Evolutionary conservation across 2,888 invertebrate species (phyloP), one percentile per base, ranked within the genome.

Genomic region (Drosophila austrosaltans): DNA sequence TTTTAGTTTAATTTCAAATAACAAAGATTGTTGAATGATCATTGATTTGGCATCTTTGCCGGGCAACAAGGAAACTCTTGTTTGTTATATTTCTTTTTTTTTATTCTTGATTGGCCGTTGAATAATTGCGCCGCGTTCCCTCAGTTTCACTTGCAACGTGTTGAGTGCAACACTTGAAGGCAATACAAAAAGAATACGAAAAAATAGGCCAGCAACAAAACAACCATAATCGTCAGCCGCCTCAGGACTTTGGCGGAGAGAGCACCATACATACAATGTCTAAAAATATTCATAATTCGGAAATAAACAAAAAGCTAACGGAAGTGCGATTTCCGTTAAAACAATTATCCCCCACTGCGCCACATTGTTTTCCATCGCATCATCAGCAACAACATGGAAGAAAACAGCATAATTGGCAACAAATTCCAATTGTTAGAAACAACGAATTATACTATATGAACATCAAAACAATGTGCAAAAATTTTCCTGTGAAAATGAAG

Each of bases 151-250:
- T 76, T 81, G 83, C 81, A 86, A 69, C 78, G 79, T 63, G 76
- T 80, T 80, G 82, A 78, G 75, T 86, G 84, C 86, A 82, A 79
- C 79, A 76, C 42, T 69, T 62, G 57, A 62, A 69, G 53, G 64
- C 59, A 61, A 56, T 59, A 61, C 61, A 32, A 30, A 32, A 57
- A 58, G 25, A 48, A 44, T 20, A 48, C 20, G 3, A 59, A 12
- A 75, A 76, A 78, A 89, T 81, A 87, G 85, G 85, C 82, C 87
- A 82, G 63, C 69, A 77, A 59, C 64, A 84, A 71, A 84, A 74
- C 63, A 63, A 48, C 66, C 67, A 53, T 65, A 59, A 73, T 65
- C 39, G 10, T 12, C 58, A 40, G 61, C 57, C 60, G 60, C 73
- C 57, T 72, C 25, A 10, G 22, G 3, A 28, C 56, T 5, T 36